These are phyloP conservation scores for Carassius auratus DNA, from an alignment of 2,113 vertebrate genomes.

Conservation along the genomic window DNA sequence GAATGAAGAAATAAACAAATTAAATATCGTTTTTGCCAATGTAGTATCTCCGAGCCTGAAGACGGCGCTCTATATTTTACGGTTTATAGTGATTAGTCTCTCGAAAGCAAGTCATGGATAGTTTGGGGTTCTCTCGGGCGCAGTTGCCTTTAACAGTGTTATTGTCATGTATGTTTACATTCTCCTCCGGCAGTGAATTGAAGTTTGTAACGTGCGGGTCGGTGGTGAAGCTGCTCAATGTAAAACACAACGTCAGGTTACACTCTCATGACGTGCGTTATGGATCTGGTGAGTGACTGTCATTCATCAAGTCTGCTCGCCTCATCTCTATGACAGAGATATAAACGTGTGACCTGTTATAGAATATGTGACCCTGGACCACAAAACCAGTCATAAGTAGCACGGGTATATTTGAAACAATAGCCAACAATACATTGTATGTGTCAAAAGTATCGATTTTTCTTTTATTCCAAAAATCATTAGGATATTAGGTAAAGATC, in stretches of 20 bases:
- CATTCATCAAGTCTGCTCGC: conserved; percentile 5
- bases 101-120: conserved; percentile 60
- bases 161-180: conserved; percentile 55
- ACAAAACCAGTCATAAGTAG: too few relatives aligned
- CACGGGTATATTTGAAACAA: too few relatives aligned
- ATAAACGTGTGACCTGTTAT: background rate
- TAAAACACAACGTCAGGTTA: conserved; percentile 90
- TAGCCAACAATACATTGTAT: too few relatives aligned
- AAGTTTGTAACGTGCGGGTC: conserved; percentile 92
- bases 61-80: background rate
- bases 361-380: too few relatives aligned
- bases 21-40: too few relatives aligned
- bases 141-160: conserved; percentile 46
- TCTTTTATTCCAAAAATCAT: too few relatives aligned
- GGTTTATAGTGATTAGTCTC: conserved; percentile 1
- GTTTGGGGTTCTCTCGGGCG: background rate
- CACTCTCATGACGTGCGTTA: conserved; percentile 97
- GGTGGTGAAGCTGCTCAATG: conserved; percentile 90
- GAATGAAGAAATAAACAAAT: too few relatives aligned
- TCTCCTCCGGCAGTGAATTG: conserved; percentile 66
- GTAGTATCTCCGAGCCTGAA: background rate
- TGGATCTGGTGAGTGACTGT: conserved; percentile 84
- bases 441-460: too few relatives aligned
- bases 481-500: too few relatives aligned
- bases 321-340: background rate